These are phyloP conservation scores for Semicossyphus pulcher DNA, from an alignment of 2,113 vertebrate species.

Conservation along the genomic window DNA sequence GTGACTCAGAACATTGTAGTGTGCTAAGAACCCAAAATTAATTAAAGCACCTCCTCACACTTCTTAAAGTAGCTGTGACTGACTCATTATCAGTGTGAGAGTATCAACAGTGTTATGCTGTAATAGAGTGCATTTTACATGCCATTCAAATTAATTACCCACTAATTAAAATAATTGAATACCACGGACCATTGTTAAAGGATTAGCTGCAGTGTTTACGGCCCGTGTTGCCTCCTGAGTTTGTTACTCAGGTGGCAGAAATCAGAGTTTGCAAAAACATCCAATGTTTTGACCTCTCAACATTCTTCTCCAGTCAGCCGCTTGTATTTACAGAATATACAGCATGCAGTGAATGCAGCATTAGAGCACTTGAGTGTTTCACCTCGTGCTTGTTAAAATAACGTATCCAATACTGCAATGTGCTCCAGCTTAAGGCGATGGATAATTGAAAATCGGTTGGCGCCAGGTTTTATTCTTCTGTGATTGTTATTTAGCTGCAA, in stretches of 20 bases:
- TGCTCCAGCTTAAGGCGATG: conserved; percentile 30
- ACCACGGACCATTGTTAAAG: conserved; percentile 10
- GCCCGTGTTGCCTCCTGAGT: conserved; percentile 39
- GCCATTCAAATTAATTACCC: conserved; percentile 46
- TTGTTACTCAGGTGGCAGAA: conserved; percentile 52
- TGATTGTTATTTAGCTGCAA: conserved; percentile 56
- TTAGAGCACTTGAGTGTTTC: conserved; percentile 15
- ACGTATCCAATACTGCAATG: conserved; percentile 33
- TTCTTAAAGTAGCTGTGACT: background rate
- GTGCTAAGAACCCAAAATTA: background rate
- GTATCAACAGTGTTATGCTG: conserved; percentile 10
- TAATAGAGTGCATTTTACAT: conserved; percentile 25
- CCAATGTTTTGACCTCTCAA: conserved; percentile 38
- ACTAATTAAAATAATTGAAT: conserved; percentile 54
- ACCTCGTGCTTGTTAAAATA: conserved; percentile 46
- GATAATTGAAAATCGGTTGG: conserved; percentile 59
- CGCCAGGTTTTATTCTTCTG: conserved; percentile 37
- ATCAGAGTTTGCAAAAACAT: conserved; percentile 32
- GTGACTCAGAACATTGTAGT: background rate
- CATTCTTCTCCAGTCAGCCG: conserved; percentile 28
- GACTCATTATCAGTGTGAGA: conserved; percentile 9
- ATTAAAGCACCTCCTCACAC: background rate
- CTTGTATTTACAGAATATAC: conserved; percentile 48
- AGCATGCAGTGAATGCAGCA: conserved; percentile 33
- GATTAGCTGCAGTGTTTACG: conserved; percentile 42